A percentile compares a stretch with the other conserved stretches of the same genome.
phyloP scores from a whole-genome alignment of 2,888 invertebrate genomes.

The Allolobophora icterica region DNA sequence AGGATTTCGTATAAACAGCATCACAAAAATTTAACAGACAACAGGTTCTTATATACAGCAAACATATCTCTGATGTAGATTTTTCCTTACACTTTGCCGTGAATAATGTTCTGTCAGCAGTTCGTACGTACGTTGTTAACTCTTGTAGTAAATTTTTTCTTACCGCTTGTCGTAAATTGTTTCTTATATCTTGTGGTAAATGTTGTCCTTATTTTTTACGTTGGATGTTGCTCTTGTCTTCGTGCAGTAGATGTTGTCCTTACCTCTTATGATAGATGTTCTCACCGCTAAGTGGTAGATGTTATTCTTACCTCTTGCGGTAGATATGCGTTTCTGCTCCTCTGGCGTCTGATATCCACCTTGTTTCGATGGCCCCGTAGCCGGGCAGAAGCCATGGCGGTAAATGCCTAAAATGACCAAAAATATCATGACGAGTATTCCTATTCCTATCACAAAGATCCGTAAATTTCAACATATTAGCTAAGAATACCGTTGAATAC shows the following conservation, averaged over 20 bases:
- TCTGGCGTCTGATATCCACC: slow-evolving; percentile 4
- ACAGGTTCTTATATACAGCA: background rate
- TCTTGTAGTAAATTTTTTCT: background rate
- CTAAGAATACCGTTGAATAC: no score
- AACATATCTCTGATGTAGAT: background rate
- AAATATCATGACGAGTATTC: background rate
- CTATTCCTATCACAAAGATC: background rate
- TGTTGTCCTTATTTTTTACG: no score
- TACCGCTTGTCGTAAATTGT: no score
- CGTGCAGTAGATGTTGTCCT: background rate
- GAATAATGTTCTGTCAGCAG: background rate
- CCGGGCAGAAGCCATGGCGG: slow-evolving; percentile 30
- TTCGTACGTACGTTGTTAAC: background rate
- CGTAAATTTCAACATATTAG: background rate
- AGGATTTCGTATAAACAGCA: background rate
- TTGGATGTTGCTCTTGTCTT: background rate
- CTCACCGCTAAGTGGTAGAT: background rate
- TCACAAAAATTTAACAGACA: background rate
- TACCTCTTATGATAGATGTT: background rate
- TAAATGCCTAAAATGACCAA: background rate
- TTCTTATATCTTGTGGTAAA: no score
- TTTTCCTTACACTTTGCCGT: background rate
- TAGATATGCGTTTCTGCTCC: slow-evolving; percentile 14
- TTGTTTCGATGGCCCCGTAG: slow-evolving; percentile 18
- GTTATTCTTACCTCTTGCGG: slow-evolving; percentile 19